Evolutionary conservation across 2,797 vertebrate species (phyloP).

Genomic region (Pampus argenteus): DNA sequence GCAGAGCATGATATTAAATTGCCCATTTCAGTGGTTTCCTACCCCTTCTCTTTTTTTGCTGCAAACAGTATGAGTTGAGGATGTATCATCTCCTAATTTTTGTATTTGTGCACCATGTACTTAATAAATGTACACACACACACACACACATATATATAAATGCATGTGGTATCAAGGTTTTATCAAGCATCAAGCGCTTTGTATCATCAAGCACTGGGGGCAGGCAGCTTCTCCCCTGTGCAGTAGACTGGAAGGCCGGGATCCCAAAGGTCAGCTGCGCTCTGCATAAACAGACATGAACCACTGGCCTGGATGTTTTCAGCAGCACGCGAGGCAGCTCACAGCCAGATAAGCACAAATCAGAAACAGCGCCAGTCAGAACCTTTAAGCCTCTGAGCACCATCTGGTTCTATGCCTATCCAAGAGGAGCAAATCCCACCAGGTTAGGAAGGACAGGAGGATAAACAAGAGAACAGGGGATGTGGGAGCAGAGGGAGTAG

Average conservation of each 20-base stretch:
- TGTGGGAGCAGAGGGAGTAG: slow-evolving; percentile 11
- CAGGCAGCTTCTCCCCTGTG: slow-evolving; percentile 46
- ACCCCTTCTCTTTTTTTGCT: slow-evolving; percentile 1
- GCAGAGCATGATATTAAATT: slow-evolving; percentile 76
- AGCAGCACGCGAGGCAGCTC: slow-evolving; percentile 58
- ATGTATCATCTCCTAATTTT: slow-evolving; percentile 5
- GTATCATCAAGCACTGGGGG: slow-evolving; percentile 41
- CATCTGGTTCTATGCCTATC: slow-evolving; percentile 69
- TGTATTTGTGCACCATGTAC: neutral
- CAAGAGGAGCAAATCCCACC: slow-evolving; percentile 74
- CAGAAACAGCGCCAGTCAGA: slow-evolving; percentile 63
- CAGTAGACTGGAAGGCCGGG: slow-evolving; percentile 59
- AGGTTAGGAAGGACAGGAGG: slow-evolving; percentile 53
- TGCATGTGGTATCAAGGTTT: slow-evolving; percentile 43
- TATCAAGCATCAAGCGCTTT: slow-evolving; percentile 45
- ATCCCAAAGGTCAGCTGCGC: slow-evolving; percentile 66
- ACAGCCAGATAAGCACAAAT: slow-evolving; percentile 74
- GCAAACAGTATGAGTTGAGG: neutral
- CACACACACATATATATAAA: neutral
- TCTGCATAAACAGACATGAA: slow-evolving; percentile 70
- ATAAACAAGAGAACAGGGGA: slow-evolving; percentile 35
- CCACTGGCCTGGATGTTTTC: slow-evolving; percentile 66
- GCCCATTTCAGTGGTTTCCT: slow-evolving; percentile 61
- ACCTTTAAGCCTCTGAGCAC: slow-evolving; percentile 67
- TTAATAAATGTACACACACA: neutral